Percentiles rank a stretch among this genome's conserved stretches.
Evolutionary conservation across 37 sponge, comb jelly and placozoan genomes (phyloP).

Genomic region (Theonella swinhoei): DNA sequence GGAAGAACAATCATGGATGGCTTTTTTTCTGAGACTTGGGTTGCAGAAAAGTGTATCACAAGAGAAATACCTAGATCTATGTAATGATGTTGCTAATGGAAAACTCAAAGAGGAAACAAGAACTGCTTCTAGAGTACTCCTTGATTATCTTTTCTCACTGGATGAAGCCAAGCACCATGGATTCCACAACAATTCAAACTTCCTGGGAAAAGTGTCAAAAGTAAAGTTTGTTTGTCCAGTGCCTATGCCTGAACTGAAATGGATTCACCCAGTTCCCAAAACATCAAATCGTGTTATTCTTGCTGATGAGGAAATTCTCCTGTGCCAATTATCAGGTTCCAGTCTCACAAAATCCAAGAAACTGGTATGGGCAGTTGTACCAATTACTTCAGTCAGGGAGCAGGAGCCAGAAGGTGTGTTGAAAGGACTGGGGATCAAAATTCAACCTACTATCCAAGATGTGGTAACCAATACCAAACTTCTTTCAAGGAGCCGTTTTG

Average conservation of each 20-base stretch:
- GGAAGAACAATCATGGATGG: slow-evolving; percentile 26
- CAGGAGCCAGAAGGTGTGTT: background rate
- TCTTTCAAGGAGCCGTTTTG: slow-evolving; percentile 21
- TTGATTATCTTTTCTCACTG: slow-evolving; percentile 38
- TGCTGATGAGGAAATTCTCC: background rate
- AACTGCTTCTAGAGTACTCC: slow-evolving; percentile 30
- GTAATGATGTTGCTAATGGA: slow-evolving; percentile 10
- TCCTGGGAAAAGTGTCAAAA: slow-evolving; percentile 12
- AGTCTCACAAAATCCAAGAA: background rate
- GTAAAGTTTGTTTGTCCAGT: slow-evolving; percentile 37
- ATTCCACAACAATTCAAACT: slow-evolving; percentile 11
- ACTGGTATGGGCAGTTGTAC: slow-evolving; percentile 59
- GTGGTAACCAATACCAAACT: slow-evolving; percentile 36
- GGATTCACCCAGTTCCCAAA: slow-evolving; percentile 26
- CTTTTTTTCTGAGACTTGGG: slow-evolving; percentile 35
- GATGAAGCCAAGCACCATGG: background rate
- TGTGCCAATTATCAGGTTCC: background rate
- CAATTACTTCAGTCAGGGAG: slow-evolving; percentile 12
- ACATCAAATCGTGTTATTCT: background rate
- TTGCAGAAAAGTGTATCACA: background rate
- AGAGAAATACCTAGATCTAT: slow-evolving; percentile 20
- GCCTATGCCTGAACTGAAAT: slow-evolving; percentile 2
- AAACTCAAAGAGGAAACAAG: background rate
- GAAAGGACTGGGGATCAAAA: background rate
- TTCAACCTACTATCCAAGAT: slow-evolving; percentile 6